Conservation (phyloP, 2,888 invertebrate genomes). For the Branchellion lobata region DNA sequence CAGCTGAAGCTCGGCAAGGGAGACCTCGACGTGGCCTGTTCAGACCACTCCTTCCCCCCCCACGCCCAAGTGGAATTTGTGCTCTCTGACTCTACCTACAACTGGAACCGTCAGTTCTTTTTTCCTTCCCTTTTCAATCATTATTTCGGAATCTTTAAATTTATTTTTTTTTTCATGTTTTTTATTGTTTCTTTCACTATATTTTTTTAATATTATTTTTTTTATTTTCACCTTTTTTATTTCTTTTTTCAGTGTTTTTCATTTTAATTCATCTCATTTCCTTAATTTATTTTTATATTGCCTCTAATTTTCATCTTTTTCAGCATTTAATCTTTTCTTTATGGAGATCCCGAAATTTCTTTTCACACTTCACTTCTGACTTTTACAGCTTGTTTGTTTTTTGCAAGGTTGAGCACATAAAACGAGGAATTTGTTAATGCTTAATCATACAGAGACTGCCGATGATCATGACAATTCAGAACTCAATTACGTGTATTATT, state of each 20-base stretch:
- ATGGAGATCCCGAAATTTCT: no score
- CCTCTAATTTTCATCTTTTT: no score
- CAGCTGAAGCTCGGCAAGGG: slow-evolving; percentile 80
- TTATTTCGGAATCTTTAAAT: not conserved
- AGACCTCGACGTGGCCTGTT: slow-evolving; percentile 80
- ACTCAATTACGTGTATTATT: no score
- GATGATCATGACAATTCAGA: no score
- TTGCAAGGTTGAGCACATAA: no score
- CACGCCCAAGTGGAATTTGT: slow-evolving; percentile 82
- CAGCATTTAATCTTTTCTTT: no score
- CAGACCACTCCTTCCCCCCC: slow-evolving; percentile 76
- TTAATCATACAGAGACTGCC: no score
- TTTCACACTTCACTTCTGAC: no score
- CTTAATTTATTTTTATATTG: no score
- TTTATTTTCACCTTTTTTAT: not conserved
- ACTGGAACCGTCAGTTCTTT: slow-evolving; percentile 26
- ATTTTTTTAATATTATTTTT: not conserved
- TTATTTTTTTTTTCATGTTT: not conserved
- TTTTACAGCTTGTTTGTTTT: no score
- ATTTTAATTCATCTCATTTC: not conserved
- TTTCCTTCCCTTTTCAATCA: not conserved
- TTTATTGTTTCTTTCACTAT: not conserved
- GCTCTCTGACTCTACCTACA: slow-evolving; percentile 63
- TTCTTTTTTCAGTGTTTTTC: not conserved
- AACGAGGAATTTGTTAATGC: no score